Percentiles rank a stretch among this genome's conserved stretches.
Conservation (phyloP, 2,888 invertebrate genomes). For the Tenthredo mesomela region DNA sequence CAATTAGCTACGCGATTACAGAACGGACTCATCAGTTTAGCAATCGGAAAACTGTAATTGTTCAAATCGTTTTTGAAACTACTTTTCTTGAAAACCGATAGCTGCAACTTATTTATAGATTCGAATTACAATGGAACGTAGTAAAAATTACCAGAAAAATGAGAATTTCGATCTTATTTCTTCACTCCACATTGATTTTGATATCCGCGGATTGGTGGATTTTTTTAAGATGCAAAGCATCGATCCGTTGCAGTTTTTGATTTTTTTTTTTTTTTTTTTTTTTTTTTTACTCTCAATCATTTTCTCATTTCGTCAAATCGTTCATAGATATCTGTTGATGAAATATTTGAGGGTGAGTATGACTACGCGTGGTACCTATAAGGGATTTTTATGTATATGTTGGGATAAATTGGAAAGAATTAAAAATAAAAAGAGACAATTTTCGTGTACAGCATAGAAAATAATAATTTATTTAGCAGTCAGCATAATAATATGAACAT, state of each 20-base stretch:
- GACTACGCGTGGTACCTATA: background rate
- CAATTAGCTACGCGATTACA: background rate
- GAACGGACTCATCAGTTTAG: background rate
- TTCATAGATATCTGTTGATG: background rate
- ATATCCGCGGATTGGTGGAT: background rate
- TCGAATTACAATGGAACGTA: too few species aligned
- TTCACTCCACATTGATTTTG: background rate
- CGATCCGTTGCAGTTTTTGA: background rate
- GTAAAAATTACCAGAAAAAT: background rate
- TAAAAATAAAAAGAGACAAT: background rate
- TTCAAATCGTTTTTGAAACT: background rate
- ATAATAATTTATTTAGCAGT: conserved; percentile 76
- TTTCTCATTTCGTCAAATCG: background rate
- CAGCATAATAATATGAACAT: conserved; percentile 65
- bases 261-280: background rate
- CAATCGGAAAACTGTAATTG: background rate
- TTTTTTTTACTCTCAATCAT: background rate
- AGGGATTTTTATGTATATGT: background rate
- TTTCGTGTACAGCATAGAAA: conserved; percentile 71
- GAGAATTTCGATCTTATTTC: background rate
- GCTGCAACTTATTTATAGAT: too few species aligned
- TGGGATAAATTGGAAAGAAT: background rate
- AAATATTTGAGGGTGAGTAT: background rate
- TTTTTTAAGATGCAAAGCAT: background rate
- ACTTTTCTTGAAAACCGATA: too few species aligned